Conservation (phyloP, 1,140 invertebrate genomes). For the Cheumatopsyche charites region DNA sequence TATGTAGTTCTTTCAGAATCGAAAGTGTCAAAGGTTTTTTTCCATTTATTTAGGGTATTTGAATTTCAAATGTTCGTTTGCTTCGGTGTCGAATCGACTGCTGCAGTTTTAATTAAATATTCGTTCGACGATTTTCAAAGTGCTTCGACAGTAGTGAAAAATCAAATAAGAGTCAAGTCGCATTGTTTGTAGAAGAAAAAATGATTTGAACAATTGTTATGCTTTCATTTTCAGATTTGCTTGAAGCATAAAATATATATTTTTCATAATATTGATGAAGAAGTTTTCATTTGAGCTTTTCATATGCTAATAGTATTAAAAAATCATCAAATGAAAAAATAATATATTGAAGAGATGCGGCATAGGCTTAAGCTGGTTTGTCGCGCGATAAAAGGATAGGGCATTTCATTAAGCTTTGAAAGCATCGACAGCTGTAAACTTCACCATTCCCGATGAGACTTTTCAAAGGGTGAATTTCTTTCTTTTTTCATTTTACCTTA, state of each 20-base stretch:
- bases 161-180: neutral
- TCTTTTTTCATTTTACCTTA: neutral
- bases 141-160: neutral
- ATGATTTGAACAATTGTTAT: too few relatives aligned
- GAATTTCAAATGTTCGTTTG: neutral
- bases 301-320: too few relatives aligned
- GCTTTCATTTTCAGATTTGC: too few relatives aligned
- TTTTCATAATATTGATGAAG: too few relatives aligned
- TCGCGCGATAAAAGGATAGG: conserved; percentile 3
- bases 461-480: conserved; percentile 3
- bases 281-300: too few relatives aligned
- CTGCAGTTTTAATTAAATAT: conserved; percentile 25
- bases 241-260: too few relatives aligned
- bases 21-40: too few relatives aligned
- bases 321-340: too few relatives aligned
- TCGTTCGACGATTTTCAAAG: neutral
- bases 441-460: conserved; percentile 26
- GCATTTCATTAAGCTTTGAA: conserved; percentile 33
- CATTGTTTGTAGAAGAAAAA: too few relatives aligned
- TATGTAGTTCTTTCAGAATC: too few relatives aligned
- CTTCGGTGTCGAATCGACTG: neutral
- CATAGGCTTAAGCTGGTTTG: neutral
- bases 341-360: neutral
- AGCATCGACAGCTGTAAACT: conserved; percentile 24
- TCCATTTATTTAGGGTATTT: neutral